phyloP scores from a whole-genome alignment of 2,888 invertebrate genomes.

The Acleris literana region DNA sequence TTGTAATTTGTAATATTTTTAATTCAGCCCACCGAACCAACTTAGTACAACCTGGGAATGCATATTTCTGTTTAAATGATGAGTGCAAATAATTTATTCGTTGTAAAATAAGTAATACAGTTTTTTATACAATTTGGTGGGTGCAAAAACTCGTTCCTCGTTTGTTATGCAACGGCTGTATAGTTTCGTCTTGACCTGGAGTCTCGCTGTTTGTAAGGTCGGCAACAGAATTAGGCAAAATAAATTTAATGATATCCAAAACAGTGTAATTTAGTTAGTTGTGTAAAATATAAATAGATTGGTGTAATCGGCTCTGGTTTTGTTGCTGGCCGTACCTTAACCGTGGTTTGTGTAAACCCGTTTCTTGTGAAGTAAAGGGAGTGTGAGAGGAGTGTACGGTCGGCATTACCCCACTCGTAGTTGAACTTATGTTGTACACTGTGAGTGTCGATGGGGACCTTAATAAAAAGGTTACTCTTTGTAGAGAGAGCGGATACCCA shows the following conservation, averaged over 20 bases:
- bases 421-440: no score
- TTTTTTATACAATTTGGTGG: slow-evolving; percentile 15
- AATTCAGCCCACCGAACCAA: slow-evolving; percentile 29
- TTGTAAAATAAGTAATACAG: slow-evolving; percentile 11
- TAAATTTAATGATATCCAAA: slow-evolving; percentile 13
- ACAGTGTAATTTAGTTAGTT: slow-evolving; percentile 27
- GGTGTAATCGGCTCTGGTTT: slow-evolving; percentile 18
- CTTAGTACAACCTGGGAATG: background rate
- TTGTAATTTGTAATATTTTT: slow-evolving; percentile 9
- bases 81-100: slow-evolving; percentile 26
- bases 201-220: slow-evolving; percentile 10
- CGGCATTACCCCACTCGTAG: no score
- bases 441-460: no score
- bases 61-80: background rate
- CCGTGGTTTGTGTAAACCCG: slow-evolving; percentile 6
- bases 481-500: no score
- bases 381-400: background rate
- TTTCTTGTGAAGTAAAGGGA: background rate
- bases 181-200: slow-evolving; percentile 11
- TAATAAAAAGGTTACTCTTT: no score
- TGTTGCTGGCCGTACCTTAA: slow-evolving; percentile 17
- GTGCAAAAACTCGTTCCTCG: background rate
- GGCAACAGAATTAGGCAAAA: slow-evolving; percentile 12
- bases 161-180: slow-evolving; percentile 11
- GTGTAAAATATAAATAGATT: slow-evolving; percentile 26